These are phyloP conservation scores for Pantala flavescens DNA, from an alignment of 1,140 invertebrate genomes.

Conservation along the genomic window DNA sequence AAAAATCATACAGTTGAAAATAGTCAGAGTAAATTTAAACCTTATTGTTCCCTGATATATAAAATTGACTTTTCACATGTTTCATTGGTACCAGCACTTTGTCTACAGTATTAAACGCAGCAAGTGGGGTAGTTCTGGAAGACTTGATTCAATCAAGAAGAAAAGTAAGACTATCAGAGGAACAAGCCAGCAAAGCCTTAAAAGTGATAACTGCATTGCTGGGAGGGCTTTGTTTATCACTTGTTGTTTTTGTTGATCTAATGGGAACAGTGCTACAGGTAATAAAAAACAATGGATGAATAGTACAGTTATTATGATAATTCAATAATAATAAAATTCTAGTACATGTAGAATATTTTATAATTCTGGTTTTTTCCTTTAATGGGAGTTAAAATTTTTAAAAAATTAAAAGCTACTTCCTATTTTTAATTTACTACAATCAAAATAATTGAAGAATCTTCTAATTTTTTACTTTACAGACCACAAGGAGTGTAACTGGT, in stretches of 20 bases:
- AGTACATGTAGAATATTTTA: no score
- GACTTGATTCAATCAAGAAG: conserved; percentile 17
- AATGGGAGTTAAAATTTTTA: no score
- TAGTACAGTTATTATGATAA: no score
- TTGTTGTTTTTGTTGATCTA: conserved; percentile 30
- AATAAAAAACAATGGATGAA: background rate
- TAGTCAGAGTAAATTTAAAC: no score
- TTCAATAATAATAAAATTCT: no score
- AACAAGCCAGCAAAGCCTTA: conserved; percentile 25
- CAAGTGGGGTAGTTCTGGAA: conserved; percentile 12
- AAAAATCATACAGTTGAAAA: no score
- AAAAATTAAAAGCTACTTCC: no score
- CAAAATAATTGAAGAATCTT: no score
- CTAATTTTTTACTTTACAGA: conserved; percentile 29
- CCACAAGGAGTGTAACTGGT: conserved; percentile 50
- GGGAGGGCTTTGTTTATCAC: conserved; percentile 29
- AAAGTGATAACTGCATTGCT: conserved; percentile 31
- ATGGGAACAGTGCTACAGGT: conserved; percentile 34
- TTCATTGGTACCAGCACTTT: background rate
- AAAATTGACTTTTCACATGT: no score
- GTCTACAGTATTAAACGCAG: background rate
- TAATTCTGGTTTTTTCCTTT: no score
- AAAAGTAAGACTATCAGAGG: conserved; percentile 23
- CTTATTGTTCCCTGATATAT: no score
- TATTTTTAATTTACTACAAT: no score